A percentile compares a stretch with the other conserved stretches of the same genome.
These are phyloP conservation scores for Lytechinus pictus DNA, from an alignment of 35 echinoderm and acorn worm genomes.

Conservation along the genomic window DNA sequence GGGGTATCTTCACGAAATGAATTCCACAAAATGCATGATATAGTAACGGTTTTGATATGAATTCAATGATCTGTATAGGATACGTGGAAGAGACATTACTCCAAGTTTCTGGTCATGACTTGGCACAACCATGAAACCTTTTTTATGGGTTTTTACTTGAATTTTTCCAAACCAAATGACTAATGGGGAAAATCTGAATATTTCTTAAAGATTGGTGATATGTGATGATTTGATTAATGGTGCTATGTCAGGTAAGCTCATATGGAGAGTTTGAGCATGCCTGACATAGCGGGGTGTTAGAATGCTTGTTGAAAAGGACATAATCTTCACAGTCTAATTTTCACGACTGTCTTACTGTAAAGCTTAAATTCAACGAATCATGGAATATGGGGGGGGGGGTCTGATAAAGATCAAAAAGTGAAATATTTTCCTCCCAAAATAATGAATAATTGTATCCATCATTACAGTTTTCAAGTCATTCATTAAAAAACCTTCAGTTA, in stretches of 20 bases:
- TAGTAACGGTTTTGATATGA: neutral
- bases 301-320: neutral
- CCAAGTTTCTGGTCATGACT: too few species aligned
- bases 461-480: neutral
- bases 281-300: neutral
- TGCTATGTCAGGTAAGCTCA: neutral
- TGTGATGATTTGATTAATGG: neutral
- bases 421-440: neutral
- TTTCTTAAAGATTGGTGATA: neutral
- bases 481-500: neutral
- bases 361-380: too few species aligned
- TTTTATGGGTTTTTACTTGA: too few species aligned
- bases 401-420: too few species aligned
- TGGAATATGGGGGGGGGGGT: too few species aligned
- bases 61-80: neutral
- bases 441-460: neutral
- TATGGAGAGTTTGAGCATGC: constrained; percentile 17
- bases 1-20: neutral
- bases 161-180: neutral
- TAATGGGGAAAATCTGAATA: neutral
- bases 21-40: neutral
- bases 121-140: too few species aligned
- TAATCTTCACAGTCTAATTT: neutral
- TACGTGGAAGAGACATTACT: neutral
- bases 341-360: neutral